Conservation (phyloP, 2,797 vertebrate species). For the Aplochiton taeniatus region DNA sequence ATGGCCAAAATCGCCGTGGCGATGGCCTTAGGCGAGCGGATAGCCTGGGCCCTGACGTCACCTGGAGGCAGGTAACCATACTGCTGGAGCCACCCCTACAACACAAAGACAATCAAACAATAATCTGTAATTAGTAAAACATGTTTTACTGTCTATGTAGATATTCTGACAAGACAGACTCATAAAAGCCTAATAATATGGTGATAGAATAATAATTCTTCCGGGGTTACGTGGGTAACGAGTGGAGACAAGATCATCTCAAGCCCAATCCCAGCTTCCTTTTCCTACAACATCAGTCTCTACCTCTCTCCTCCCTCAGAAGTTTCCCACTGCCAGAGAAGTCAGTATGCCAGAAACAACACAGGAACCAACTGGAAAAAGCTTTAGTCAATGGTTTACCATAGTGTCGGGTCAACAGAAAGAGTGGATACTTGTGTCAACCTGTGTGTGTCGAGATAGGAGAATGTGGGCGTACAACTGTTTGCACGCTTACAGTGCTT, state of each 20-base stretch:
- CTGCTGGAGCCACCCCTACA: constrained; percentile 88
- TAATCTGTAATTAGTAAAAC: no score
- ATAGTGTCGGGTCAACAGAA: constrained; percentile 24
- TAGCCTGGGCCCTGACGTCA: constrained; percentile 84
- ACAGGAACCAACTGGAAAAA: constrained; percentile 28
- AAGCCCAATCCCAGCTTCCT: background rate
- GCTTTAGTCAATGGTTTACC: constrained; percentile 30
- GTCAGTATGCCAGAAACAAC: constrained; percentile 24
- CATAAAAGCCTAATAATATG: no score
- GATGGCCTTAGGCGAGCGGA: constrained; percentile 85
- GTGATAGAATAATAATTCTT: no score
- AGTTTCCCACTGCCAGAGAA: constrained; percentile 2
- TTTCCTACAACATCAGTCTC: constrained; percentile 6
- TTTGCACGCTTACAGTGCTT: constrained; percentile 20
- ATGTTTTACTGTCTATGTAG: no score
- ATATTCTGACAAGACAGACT: no score
- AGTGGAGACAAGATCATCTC: no score
- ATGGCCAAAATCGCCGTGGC: constrained; percentile 81
- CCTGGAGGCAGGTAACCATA: constrained; percentile 92
- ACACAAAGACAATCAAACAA: background rate
- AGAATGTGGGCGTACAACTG: constrained; percentile 25
- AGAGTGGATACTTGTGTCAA: constrained; percentile 6
- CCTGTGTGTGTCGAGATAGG: constrained; percentile 14
- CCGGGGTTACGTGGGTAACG: no score
- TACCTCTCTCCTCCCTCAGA: background rate